A percentile compares a stretch with the other conserved stretches of the same genome.
These are phyloP conservation scores for Apis mellifera DNA, from an alignment of 1,140 invertebrate genomes.

Conservation along the genomic window Amel_HAv3.1 CM009938.2:7241501-7242000, in stretches of 20 bases:
- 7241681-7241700: neutral
- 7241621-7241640: neutral
- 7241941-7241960: neutral
- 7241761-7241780: neutral
- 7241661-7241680: neutral
- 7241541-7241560: neutral
- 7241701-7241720: neutral
- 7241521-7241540: neutral
- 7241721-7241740: neutral
- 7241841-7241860: slow-evolving; percentile 37
- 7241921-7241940: neutral
- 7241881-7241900: neutral
- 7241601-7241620: neutral
- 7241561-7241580: neutral
- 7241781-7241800: neutral
- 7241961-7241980: neutral
- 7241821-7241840: slow-evolving; percentile 46
- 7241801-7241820: slow-evolving; percentile 19
- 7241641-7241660: neutral
- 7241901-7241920: neutral
- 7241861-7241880: slow-evolving; percentile 1
- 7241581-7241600: neutral
- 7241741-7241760: neutral
- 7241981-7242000: neutral
- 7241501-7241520: neutral